Evolutionary conservation across 2,888 invertebrate species (phyloP).

Genomic region (Ichneumon xanthorius): DNA sequence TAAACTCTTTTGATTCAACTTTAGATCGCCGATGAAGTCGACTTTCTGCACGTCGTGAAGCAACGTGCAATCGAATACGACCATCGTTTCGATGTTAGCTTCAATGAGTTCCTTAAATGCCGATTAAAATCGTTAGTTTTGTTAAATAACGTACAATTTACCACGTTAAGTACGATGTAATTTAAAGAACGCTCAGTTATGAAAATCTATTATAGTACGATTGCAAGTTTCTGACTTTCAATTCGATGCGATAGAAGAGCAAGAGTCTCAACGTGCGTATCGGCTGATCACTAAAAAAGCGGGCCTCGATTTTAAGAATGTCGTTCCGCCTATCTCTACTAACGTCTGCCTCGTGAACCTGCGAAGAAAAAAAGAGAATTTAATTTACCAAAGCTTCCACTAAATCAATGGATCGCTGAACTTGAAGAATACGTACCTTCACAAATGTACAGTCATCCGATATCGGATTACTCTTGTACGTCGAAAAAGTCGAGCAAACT

Average conservation of each 20-base stretch:
- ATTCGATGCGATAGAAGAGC: slow-evolving; percentile 80
- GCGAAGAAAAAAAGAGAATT: slow-evolving; percentile 21
- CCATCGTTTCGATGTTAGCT: slow-evolving; percentile 78
- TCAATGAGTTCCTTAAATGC: slow-evolving; percentile 78
- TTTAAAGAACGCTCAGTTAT: not conserved
- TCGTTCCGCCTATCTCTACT: slow-evolving; percentile 81
- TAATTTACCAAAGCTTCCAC: not conserved
- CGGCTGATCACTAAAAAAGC: slow-evolving; percentile 78
- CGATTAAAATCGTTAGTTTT: not conserved
- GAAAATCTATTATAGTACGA: not conserved
- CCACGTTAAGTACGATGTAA: not conserved
- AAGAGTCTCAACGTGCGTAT: slow-evolving; percentile 77
- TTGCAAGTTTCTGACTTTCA: slow-evolving; percentile 75
- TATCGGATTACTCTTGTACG: slow-evolving; percentile 80
- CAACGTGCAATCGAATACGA: slow-evolving; percentile 76
- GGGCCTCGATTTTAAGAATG: slow-evolving; percentile 79
- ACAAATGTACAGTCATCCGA: slow-evolving; percentile 79
- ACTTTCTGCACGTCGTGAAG: slow-evolving; percentile 77
- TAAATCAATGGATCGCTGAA: not conserved
- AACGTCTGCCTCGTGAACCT: slow-evolving; percentile 80
- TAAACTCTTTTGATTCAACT: slow-evolving; percentile 78
- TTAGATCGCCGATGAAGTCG: slow-evolving; percentile 79
- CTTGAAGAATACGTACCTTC: slow-evolving; percentile 74
- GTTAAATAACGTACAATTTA: not conserved
- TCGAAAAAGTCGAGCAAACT: slow-evolving; percentile 79